Base-by-base conservation (phyloP, 53 echinoderm and acorn worm genomes). In the Holothuria scabra region DNA sequence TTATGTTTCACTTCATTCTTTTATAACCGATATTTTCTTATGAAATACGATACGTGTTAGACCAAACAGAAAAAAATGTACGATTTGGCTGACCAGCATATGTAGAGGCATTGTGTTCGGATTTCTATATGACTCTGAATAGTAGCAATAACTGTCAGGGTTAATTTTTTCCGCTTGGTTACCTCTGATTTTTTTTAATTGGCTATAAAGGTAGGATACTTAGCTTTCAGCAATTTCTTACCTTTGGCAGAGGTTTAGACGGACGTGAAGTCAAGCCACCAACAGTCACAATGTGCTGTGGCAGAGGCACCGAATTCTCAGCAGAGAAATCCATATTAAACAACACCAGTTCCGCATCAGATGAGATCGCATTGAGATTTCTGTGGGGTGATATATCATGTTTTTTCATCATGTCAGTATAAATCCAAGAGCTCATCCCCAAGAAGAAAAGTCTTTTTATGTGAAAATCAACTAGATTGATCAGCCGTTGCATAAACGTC, bases 221-320 rank as follows among this genome's bases (percentile, higher is more conserved):
- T 14, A 20, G 58, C 58, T 14, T 4, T 60, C 21, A 14, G 18
- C 26, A 33, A 12, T 13, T 49, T 60, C 80, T 81, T 91, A 89
- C 93, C 88, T 79, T 19, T 38, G 76, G 80, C 59, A 91, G 56
- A 26, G 75, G 81, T 26, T 84, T 62, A 20, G 89, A 84, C 28
- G 94, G 87, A 56, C 84, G 38, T 12, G 91, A 59, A 19, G 87
- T 89, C 10, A 94, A 65, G 16, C 94, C 94, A 19, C 94, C 94
- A 19, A 94, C 81, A 1, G 84, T 66, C 0, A 89, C 37, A 35
- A 89, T 79, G 31, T 91, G 86, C n/a, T 91, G 94, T 30, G 87
- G 91, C 8, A 89, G 70, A 24, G 94, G 84, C 4, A 74, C 56
- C 0, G 89, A 61, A 64, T 79, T 84, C 58, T 94, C 94, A 3